Evolutionary conservation across 1,140 invertebrate genomes (phyloP), one percentile per base, ranked within the genome.

Genomic region (Metaphire vulgaris): DNA sequence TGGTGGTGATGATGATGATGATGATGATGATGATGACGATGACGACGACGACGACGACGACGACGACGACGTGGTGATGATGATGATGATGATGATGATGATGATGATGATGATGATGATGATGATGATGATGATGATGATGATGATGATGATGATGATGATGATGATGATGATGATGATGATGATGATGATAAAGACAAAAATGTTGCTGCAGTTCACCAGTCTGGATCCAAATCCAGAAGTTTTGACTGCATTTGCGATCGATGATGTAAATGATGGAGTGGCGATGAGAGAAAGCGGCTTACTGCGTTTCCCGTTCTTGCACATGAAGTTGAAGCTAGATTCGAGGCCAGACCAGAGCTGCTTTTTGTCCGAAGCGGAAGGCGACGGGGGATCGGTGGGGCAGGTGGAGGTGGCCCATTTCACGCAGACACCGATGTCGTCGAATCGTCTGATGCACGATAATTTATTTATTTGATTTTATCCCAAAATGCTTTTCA

Each of bases 1-100:
- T 56, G 41, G 41, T 56, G 41, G 41, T 56, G 41, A 56, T 56
- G 41, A 56, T 56, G 41, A 56, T 56, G 41, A 56, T 56, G 41
- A 56, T 56, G 41, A 56, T 56, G 41, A 56, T 56, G 41, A 56
- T 56, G 41, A 56, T 56, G 41, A 56, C 21, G 41, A 56, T 56
- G 41, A 56, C 21, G 41, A 56, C 21, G 41, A 56, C 21, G 41
- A 56, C 21, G 41, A 56, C 21, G 41, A 56, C 21, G 41, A 56
- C 21, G 41, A 12, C 6, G 21, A 56, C 21, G 41, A 56, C 6
- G 41, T 12, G 41, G 41, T 21, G 41, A 21, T 21, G 21, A 56
- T 12, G 41, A 56, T n/a, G n/a, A n/a, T n/a, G n/a, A n/a, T n/a
- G n/a, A n/a, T n/a, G n/a, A n/a, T n/a, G n/a, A n/a, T n/a, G n/a